Evolutionary conservation across 2,113 vertebrate species (phyloP).

Genomic region (Prolemur simus): DNA sequence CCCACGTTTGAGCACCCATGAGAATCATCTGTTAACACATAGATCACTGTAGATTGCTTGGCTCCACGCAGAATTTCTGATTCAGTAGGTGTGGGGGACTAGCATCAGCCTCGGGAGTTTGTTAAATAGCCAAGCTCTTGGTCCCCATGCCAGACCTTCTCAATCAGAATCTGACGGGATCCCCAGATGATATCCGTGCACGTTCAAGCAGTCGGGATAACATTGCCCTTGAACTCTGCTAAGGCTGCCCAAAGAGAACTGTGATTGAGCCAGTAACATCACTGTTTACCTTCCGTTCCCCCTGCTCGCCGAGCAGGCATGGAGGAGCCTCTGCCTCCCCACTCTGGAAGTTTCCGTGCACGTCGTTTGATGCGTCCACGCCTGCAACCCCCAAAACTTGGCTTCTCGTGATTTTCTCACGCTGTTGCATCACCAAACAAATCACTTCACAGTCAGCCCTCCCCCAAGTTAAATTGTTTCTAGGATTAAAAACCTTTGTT

Average conservation of each 20-base stretch:
- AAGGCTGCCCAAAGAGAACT: not conserved
- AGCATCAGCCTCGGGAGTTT: not conserved
- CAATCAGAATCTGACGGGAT: not conserved
- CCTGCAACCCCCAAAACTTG: not conserved
- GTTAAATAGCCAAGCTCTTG: not conserved
- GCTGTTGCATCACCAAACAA: not conserved
- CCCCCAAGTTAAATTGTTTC: not conserved
- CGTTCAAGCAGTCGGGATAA: not conserved
- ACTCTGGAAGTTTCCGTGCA: not conserved
- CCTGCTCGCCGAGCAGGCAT: not conserved
- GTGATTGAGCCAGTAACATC: rapidly evolving
- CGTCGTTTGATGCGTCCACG: not conserved
- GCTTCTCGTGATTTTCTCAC: not conserved
- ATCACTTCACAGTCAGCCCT: not conserved
- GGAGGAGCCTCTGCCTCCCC: not conserved
- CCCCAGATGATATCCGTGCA: not conserved
- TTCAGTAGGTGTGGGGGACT: not conserved
- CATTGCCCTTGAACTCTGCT: not conserved
- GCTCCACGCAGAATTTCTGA: not conserved
- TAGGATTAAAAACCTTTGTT: not conserved
- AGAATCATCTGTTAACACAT: not conserved
- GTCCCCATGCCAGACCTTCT: not conserved
- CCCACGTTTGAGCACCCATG: not conserved
- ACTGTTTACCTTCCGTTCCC: not conserved
- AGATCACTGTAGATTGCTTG: not conserved